Conservation (phyloP, 2,113 vertebrate species). For the Cochlearius cochlearius region DNA sequence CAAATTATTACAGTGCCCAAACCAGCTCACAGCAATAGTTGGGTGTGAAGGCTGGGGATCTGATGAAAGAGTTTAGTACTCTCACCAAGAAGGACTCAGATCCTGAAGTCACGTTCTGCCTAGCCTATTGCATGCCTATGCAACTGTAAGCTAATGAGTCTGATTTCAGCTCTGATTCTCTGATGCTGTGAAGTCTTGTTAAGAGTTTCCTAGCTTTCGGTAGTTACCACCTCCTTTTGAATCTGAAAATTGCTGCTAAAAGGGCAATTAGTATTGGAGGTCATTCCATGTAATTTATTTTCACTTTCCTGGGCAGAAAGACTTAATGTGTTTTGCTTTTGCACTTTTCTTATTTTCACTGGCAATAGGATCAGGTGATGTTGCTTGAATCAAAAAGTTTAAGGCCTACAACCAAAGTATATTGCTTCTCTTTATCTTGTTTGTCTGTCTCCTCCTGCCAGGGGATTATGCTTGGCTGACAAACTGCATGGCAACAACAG, state of each 20-base stretch:
- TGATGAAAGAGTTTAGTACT: neutral
- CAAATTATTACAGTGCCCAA: neutral
- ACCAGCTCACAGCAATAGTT: neutral
- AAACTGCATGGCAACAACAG: neutral
- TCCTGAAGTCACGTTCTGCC: neutral
- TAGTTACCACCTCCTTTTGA: conserved; percentile 28
- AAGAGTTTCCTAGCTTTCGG: conserved; percentile 8
- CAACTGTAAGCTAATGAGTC: neutral
- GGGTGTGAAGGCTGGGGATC: neutral
- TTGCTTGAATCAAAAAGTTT: conserved; percentile 36
- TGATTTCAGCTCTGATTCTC: neutral
- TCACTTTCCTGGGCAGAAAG: conserved; percentile 42
- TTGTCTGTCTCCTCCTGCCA: neutral
- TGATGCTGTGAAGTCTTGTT: neutral
- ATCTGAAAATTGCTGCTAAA: conserved; percentile 29
- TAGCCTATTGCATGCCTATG: neutral
- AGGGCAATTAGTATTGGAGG: conserved; percentile 12
- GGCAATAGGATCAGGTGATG: neutral
- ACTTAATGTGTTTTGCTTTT: neutral
- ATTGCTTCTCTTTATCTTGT: conserved; percentile 40
- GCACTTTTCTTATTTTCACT: conserved; percentile 1
- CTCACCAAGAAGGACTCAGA: neutral
- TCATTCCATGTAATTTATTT: conserved; percentile 6
- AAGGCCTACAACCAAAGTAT: conserved; percentile 34
- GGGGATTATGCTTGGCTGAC: neutral